Evolutionary conservation across 2,797 vertebrate genomes (phyloP).

Genomic region (Erethizon dorsatum): DNA sequence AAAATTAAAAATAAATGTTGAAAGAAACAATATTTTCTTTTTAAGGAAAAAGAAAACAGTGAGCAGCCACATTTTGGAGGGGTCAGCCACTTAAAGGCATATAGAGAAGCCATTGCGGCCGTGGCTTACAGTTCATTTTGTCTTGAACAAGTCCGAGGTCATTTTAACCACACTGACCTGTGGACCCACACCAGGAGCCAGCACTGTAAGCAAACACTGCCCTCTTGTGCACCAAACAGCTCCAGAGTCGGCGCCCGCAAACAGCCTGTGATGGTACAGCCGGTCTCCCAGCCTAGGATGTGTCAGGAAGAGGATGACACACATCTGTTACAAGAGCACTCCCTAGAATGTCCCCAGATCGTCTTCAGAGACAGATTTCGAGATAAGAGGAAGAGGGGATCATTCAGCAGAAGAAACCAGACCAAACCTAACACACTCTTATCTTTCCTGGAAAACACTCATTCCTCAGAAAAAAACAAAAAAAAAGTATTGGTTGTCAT

Average conservation of each 20-base stretch:
- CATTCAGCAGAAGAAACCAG: conserved; percentile 37
- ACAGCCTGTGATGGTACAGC: background rate
- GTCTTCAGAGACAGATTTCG: conserved; percentile 38
- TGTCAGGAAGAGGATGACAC: conserved; percentile 59
- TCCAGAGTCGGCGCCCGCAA: background rate
- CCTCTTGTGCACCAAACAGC: conserved; percentile 89
- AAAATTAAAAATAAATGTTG: conserved; percentile 72
- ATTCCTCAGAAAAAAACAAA: background rate
- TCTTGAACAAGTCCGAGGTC: conserved; percentile 79
- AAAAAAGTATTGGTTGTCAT: conserved; percentile 6
- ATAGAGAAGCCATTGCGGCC: conserved; percentile 35
- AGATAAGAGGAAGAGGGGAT: conserved; percentile 19
- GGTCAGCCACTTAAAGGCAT: conserved; percentile 36
- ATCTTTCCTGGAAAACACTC: conserved; percentile 68
- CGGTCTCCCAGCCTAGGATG: background rate
- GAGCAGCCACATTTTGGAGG: conserved; percentile 65
- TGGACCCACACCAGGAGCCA: conserved; percentile 61
- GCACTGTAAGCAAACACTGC: conserved; percentile 88
- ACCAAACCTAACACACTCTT: conserved; percentile 15
- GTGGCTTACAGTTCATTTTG: conserved; percentile 74
- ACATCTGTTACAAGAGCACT: conserved; percentile 35
- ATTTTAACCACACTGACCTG: conserved; percentile 77
- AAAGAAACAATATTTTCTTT: conserved; percentile 78
- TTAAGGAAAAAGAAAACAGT: conserved; percentile 67
- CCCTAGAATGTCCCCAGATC: conserved; percentile 45